Base-by-base conservation (phyloP, 2,113 vertebrate genomes). In the Apaloderma vittatum region DNA sequence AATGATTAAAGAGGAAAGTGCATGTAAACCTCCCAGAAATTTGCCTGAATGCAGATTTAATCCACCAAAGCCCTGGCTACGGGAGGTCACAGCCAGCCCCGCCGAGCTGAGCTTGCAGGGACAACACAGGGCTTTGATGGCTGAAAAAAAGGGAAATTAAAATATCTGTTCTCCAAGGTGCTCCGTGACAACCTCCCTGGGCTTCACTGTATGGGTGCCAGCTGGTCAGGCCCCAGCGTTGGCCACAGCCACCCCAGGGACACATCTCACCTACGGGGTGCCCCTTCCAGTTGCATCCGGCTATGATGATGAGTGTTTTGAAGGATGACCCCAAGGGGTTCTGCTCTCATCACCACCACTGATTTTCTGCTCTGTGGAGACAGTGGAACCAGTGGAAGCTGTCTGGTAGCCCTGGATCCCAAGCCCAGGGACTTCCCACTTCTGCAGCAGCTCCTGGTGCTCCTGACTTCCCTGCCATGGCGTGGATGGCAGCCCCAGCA, bases 1-100 rank as follows among this genome's bases (percentile, higher is more conserved):
- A 34, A 92, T 61, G 89, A 43, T 63, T 86, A 46, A 80, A 89
- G 89, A 96, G 86, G 71, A 79, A 77, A 93, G 95, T 88, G 92
- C 93, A 95, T 51, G 90, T 93, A 58, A 90, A 95, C 76, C 86
- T 70, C 73, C 85, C 55, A 88, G 85, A 76, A 79, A 90, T 62
- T 71, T 55, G 66, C 61, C 29, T 29, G 49, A 73, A 72, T 21
- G 55, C 17, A 54, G 65, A 32, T 95, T 79, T 78, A 78, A 94
- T 65, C 61, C 88, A 75, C 18, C 70, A 72, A 74, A 91, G 62
- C 52, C 54, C 57, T 43, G 79, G 26, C 75, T 82, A 15, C 3
- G 1, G 67, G 72, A 90, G 66, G 43, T 54, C 94, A 57, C 45
- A 52, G 61, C 32, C 45, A 65, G 74, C 37, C 37, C 59, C n/a